Evolutionary conservation across 2,797 vertebrate species (phyloP).

Genomic region (Kryptopterus vitreolus): DNA sequence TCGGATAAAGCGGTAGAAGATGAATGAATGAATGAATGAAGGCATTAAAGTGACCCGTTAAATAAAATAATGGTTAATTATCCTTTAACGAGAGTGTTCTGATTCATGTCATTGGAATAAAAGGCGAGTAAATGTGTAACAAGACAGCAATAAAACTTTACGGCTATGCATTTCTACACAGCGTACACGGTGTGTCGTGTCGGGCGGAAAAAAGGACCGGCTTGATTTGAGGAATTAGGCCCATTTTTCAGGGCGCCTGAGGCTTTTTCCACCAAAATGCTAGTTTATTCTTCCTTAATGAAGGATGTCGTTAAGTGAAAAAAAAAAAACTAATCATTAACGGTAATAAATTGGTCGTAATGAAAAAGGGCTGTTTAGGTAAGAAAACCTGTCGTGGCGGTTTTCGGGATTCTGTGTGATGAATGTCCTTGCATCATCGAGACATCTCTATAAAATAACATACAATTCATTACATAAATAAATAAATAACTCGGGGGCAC

Average conservation of each 20-base stretch:
- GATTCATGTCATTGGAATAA: neutral
- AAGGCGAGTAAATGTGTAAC: neutral
- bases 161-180: slow-evolving; percentile 20
- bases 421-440: too few relatives aligned
- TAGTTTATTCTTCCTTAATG: neutral
- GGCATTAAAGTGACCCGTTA: neutral
- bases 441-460: too few relatives aligned
- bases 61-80: neutral
- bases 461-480: neutral
- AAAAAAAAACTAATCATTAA: neutral
- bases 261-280: neutral
- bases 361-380: neutral
- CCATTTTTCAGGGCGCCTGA: neutral
- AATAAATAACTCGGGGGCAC: too few relatives aligned
- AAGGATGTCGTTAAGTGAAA: neutral
- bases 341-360: neutral
- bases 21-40: neutral
- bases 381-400: neutral
- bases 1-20: too few relatives aligned
- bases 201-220: neutral
- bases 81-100: neutral
- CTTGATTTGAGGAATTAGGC: neutral
- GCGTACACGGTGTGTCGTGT: neutral
- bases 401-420: neutral
- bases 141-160: neutral